phyloP scores from a whole-genome alignment of 2,888 invertebrate species.

The Pheosia gnoma region DNA sequence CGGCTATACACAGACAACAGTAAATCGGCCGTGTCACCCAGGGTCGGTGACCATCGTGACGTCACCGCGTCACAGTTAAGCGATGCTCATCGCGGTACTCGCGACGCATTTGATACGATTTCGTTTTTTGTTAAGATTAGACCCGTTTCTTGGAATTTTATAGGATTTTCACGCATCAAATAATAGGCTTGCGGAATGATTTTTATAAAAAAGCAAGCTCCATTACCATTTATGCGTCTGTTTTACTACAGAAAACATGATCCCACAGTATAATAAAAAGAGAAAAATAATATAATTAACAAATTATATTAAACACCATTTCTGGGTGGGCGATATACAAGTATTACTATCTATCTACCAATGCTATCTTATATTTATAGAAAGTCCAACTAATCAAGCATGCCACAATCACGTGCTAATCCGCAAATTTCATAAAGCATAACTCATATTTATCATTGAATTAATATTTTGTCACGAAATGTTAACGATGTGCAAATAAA shows the following conservation, averaged over 20 bases:
- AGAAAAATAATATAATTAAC: background rate
- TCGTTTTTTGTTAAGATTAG: slow-evolving; percentile 4
- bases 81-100: slow-evolving; percentile 1
- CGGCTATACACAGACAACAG: background rate
- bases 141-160: background rate
- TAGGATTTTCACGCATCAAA: background rate
- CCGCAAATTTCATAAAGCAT: background rate
- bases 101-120: slow-evolving; percentile 4
- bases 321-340: background rate
- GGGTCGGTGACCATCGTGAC: slow-evolving; percentile 8
- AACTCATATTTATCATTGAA: background rate
- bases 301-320: background rate
- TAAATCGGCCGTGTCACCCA: background rate
- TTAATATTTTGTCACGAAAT: background rate
- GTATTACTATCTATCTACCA: no score
- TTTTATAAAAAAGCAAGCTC: background rate
- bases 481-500: background rate
- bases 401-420: background rate
- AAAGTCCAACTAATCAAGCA: background rate
- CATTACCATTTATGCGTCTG: background rate
- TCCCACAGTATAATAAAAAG: no score
- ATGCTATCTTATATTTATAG: background rate
- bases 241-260: no score
- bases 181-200: background rate
- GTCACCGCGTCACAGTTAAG: slow-evolving; percentile 6